Conservation (phyloP, 2,113 vertebrate species). For the Hyaena hyaena region DNA sequence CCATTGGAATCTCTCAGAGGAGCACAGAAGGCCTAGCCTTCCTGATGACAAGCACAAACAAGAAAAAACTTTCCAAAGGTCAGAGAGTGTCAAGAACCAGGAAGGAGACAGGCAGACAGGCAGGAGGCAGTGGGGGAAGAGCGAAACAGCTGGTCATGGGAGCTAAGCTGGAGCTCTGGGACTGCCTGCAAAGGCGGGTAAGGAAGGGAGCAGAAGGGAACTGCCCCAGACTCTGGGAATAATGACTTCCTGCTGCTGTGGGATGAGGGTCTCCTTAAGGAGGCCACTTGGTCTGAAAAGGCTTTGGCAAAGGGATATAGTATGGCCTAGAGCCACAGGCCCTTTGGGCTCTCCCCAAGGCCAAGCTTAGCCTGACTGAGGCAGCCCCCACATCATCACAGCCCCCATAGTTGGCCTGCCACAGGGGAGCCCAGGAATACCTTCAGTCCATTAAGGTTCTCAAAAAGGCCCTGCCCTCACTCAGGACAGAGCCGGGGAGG, state of each 20-base stretch:
- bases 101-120: constrained; percentile 62
- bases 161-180: constrained; percentile 13
- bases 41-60: constrained; percentile 58
- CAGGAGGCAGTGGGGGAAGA: background rate
- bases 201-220: constrained; percentile 28
- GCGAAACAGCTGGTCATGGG: background rate
- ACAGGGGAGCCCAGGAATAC: background rate
- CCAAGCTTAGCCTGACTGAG: background rate
- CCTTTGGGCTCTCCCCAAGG: background rate
- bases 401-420: background rate
- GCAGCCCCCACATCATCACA: background rate
- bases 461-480: background rate
- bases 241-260: constrained; percentile 40
- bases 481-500: background rate
- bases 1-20: background rate
- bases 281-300: background rate
- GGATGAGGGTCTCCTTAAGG: constrained; percentile 46
- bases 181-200: constrained; percentile 1
- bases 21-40: constrained; percentile 2
- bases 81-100: constrained; percentile 69
- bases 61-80: constrained; percentile 74
- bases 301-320: constrained; percentile 7
- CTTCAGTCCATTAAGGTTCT: background rate
- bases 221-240: background rate
- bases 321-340: background rate